Evolutionary conservation across 2,888 invertebrate species (phyloP).

Genomic region (Dendrolimus houi): DNA sequence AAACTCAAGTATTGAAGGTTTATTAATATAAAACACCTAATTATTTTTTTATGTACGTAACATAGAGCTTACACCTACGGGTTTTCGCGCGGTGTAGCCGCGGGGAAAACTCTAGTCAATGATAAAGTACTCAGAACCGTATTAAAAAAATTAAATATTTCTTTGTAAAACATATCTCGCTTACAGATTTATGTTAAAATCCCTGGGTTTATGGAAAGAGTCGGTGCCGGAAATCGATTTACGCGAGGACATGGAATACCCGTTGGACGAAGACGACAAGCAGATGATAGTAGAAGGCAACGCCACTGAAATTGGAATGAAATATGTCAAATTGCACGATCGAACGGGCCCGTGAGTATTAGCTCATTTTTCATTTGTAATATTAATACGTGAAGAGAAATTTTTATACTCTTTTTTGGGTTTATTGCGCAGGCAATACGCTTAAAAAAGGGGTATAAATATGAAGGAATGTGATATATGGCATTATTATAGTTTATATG

Average conservation of each 20-base stretch:
- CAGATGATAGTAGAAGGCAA: constrained; percentile 47
- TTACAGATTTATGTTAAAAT: constrained; percentile 91
- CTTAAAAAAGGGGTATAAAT: background rate
- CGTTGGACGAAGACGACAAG: constrained; percentile 44
- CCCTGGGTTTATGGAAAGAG: constrained; percentile 90
- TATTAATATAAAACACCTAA: too few relatives aligned
- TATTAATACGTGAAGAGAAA: too few relatives aligned
- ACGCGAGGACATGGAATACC: constrained; percentile 55
- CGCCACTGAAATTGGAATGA: constrained; percentile 46
- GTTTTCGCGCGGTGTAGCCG: too few relatives aligned
- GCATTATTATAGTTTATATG: constrained; percentile 2
- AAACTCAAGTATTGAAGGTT: too few relatives aligned
- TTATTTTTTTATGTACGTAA: too few relatives aligned
- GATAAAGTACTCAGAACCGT: too few relatives aligned
- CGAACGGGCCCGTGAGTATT: constrained; percentile 54
- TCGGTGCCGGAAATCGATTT: constrained; percentile 55
- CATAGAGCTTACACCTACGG: too few relatives aligned
- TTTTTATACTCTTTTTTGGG: background rate
- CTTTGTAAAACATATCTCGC: background rate
- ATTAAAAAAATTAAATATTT: too few relatives aligned
- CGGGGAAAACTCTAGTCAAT: too few relatives aligned
- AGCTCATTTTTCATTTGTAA: too few relatives aligned
- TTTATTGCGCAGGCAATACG: background rate
- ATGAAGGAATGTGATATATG: constrained; percentile 1
- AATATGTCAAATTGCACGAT: constrained; percentile 51